phyloP scores from a whole-genome alignment of 2,113 vertebrate genomes.

The Xyrauchen texanus region DNA sequence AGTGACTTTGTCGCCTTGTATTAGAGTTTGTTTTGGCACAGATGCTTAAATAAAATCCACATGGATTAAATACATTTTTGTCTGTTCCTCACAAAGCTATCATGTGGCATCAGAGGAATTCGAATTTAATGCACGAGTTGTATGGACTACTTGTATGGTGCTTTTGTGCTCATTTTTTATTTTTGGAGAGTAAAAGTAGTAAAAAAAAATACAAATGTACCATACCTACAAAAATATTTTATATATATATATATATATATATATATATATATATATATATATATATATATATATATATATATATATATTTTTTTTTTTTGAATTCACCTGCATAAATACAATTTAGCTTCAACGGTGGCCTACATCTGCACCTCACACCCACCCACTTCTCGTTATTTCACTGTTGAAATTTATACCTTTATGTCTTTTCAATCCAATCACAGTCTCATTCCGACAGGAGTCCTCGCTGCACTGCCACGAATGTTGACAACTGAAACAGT shows the following conservation, averaged over 20 bases:
- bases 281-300: too few species aligned
- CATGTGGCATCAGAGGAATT: too few species aligned
- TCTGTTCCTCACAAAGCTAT: too few species aligned
- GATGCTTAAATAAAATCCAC: not conserved
- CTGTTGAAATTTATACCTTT: constrained; percentile 26
- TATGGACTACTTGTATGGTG: too few species aligned
- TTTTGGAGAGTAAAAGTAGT: too few species aligned
- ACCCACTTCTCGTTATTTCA: not conserved
- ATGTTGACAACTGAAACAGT: constrained; percentile 69
- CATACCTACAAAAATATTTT: not conserved
- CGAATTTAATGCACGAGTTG: too few species aligned
- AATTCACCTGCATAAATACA: too few species aligned
- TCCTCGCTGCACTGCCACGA: constrained; percentile 51
- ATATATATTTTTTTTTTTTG: too few species aligned
- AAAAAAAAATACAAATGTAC: not conserved
- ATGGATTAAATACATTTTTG: not conserved
- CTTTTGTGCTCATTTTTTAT: too few species aligned
- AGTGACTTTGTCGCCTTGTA: constrained; percentile 7
- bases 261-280: too few species aligned
- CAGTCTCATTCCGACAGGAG: not conserved
- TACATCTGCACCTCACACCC: constrained; percentile 16
- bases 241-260: too few species aligned
- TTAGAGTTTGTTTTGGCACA: constrained; percentile 18
- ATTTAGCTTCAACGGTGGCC: not conserved
- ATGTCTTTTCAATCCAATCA: constrained; percentile 50